Evolutionary conservation across 1,140 invertebrate species (phyloP), one percentile per base, ranked within the genome.

Genomic region (Rhizoglyphus robini): DNA sequence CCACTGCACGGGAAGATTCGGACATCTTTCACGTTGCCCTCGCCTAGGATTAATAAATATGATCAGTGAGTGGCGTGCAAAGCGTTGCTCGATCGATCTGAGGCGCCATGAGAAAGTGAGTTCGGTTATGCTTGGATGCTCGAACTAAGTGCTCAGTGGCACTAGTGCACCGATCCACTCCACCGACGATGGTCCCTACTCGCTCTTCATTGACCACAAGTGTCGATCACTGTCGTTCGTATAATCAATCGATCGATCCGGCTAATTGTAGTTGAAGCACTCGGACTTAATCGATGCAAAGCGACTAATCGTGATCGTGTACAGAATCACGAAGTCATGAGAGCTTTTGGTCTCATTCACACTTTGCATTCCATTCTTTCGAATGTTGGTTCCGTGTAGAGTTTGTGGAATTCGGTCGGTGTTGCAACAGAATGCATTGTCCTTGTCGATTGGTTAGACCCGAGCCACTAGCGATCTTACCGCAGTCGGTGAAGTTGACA

Each of bases 401-500:
- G 8, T 41, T 41, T 41, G 8, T 46, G 15, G 23, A 41, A 41
- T 41, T 41, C 8, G 18, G 2, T 46, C 23, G 1, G 41, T 46
- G 2, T 46, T 2, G 41, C 18, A 41, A 41, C 18, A 46, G 8
- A n/a, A n/a, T n/a, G n/a, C n/a, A n/a, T n/a, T n/a, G n/a, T n/a
- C n/a, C n/a, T n/a, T n/a, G n/a, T n/a, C n/a, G n/a, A n/a, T n/a
- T n/a, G n/a, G n/a, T n/a, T n/a, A n/a, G 8, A 51, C 4, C 47
- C 18, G 25, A 5, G 23, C 13, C 1, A 51, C 48, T 23, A 54
- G 47, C 36, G 8, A 11, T 20, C 32, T 23, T 32, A 63, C 66
- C 66, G 47, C 66, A 67, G 60, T 67, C 66, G 30, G 62, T 67
- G 30, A 67, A 67, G 49, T 67, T 67, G 48, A 65, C 66, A 5